A percentile compares a stretch with the other conserved stretches of the same genome.
Evolutionary conservation across 2,113 vertebrate genomes (phyloP).

Genomic region (Ceuthmochares aereus): DNA sequence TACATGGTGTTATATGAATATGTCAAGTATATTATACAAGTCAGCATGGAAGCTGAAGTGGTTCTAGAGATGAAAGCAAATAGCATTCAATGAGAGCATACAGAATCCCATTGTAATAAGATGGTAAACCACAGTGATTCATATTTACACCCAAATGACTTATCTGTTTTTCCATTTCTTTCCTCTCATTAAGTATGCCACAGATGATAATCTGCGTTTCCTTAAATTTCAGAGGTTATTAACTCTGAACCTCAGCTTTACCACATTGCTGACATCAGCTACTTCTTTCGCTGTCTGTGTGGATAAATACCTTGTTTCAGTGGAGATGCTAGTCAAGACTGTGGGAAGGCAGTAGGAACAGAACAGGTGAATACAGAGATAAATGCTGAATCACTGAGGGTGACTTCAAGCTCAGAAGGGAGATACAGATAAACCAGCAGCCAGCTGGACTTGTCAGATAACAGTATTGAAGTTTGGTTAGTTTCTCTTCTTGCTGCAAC

Average conservation of each 20-base stretch:
- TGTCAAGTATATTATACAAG: neutral
- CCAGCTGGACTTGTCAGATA: neutral
- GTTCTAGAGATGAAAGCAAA: neutral
- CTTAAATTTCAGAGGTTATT: neutral
- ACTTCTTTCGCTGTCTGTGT: neutral
- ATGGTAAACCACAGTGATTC: neutral
- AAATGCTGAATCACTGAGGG: neutral
- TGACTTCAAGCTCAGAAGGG: neutral
- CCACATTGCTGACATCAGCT: neutral
- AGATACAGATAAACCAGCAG: neutral
- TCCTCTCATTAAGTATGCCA: neutral
- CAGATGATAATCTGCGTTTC: neutral
- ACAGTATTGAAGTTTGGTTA: neutral
- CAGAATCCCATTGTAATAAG: neutral
- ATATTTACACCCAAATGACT: constrained; percentile 1
- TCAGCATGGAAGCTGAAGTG: neutral
- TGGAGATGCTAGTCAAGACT: neutral
- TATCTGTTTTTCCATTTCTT: constrained; percentile 9
- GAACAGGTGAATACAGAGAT: neutral
- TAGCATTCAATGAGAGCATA: neutral
- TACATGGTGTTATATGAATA: neutral
- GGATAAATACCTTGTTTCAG: neutral
- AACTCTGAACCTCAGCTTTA: neutral
- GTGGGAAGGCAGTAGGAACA: neutral
- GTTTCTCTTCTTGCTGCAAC: neutral